A percentile compares a stretch with the other conserved stretches of the same genome.
phyloP scores from a whole-genome alignment of 2,888 invertebrate species.

The Dione juno region DNA sequence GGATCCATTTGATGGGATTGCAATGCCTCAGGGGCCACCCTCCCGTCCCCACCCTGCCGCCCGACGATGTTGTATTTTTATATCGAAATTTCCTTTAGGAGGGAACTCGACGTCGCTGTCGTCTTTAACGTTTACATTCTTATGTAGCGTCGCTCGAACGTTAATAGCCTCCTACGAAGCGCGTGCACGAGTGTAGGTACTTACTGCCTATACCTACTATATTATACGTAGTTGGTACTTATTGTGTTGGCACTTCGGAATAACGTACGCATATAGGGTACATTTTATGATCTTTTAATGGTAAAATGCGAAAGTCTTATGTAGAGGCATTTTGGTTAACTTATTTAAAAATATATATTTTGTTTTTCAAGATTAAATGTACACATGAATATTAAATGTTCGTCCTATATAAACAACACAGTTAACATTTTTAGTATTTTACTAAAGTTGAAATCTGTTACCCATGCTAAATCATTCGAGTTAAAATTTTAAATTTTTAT shows the following conservation, averaged over 20 bases:
- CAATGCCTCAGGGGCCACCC: constrained; percentile 82
- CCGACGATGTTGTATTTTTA: constrained; percentile 79
- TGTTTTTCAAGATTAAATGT: no score
- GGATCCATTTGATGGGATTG: constrained; percentile 92
- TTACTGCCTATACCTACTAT: not conserved
- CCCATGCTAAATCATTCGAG: not conserved
- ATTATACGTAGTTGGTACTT: constrained; percentile 7
- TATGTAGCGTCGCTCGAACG: constrained; percentile 82
- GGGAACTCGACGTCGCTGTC: constrained; percentile 73
- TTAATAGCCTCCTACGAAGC: constrained; percentile 78
- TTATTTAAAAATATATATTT: constrained; percentile 60
- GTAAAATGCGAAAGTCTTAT: constrained; percentile 65
- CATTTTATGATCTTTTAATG: constrained; percentile 74
- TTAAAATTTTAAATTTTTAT: constrained; percentile 54
- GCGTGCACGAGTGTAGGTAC: constrained; percentile 58
- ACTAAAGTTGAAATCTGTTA: not conserved
- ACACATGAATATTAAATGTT: no score
- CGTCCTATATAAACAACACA: not conserved
- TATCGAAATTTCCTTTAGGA: constrained; percentile 82
- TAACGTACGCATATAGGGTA: constrained; percentile 55
- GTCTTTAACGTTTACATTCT: constrained; percentile 84
- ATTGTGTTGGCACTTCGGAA: constrained; percentile 41
- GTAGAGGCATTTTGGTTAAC: constrained; percentile 70
- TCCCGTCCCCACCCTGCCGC: constrained; percentile 55
- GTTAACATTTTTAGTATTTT: not conserved